Base-by-base conservation (phyloP, 2,888 invertebrate species). In the Arge pagana region DNA sequence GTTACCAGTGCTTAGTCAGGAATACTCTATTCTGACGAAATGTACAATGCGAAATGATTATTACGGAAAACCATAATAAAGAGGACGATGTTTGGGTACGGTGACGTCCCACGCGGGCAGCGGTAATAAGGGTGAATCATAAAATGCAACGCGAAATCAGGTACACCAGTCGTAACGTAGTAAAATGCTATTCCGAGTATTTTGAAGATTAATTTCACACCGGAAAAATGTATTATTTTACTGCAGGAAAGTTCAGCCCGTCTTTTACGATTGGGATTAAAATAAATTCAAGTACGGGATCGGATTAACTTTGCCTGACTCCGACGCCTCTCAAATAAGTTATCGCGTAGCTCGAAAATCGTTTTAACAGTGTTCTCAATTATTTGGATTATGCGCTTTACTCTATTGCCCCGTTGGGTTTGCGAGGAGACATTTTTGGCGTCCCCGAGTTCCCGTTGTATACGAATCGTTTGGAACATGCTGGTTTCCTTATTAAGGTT, bases 1-100 rank as follows among this genome's bases (percentile, higher is more conserved):
- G 33, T 31, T 23, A 45, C 45, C 33, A n/a, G n/a, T n/a, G n/a
- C n/a, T n/a, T n/a, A n/a, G n/a, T n/a, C n/a, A n/a, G n/a, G n/a
- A n/a, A n/a, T n/a, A n/a, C n/a, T 16, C 31, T n/a, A 51, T 42
- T 45, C 23, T 7, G 16, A 35, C 16, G 42, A 48, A 56, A 33
- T 48, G 26, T 30, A 57, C 51, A 58, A 62, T 54, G 41, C 45
- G 37, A 11, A 45, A 37, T 58, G 35, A 64, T 66, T 61, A 63
- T 68, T 66, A 59, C 61, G 60, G 61, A 64, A 55, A 67, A 67
- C 63, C 62, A 62, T 67, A 69, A 68, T 67, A 67, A 65, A 62
- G 53, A 40, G 58, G 63, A 59, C 59, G 59, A 62, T 59, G 52
- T 42, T 58, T 56, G 52, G 54, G 35, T 42, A 43, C 37, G 31